These are phyloP conservation scores for Drosophila nr. medialis DNA, from an alignment of 2,888 invertebrate species.

Conservation along the genomic window DNA sequence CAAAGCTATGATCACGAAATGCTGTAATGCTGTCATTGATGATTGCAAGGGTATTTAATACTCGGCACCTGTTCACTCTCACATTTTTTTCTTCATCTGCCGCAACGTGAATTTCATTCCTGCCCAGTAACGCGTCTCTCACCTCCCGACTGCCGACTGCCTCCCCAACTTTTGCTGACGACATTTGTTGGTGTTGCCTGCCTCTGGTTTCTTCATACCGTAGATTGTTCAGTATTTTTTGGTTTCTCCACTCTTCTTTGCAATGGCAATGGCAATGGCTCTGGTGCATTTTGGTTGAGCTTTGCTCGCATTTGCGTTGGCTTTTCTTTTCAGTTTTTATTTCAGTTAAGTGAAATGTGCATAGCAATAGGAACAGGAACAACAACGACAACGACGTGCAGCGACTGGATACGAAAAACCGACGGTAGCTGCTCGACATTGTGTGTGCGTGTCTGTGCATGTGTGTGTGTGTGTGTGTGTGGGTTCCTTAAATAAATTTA, in stretches of 20 bases:
- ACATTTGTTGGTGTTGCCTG: slow-evolving; percentile 64
- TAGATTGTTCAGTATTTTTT: slow-evolving; percentile 14
- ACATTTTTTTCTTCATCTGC: slow-evolving; percentile 29
- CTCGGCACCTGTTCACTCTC: slow-evolving; percentile 10
- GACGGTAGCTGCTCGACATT: slow-evolving; percentile 29
- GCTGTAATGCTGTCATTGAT: neutral
- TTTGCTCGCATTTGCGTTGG: slow-evolving; percentile 78
- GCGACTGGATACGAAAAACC: slow-evolving; percentile 3
- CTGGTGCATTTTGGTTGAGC: slow-evolving; percentile 67
- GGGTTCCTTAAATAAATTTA: slow-evolving; percentile 77
- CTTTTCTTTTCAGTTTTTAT: slow-evolving; percentile 79
- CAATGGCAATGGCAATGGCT: slow-evolving; percentile 43
- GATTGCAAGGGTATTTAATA: slow-evolving; percentile 21
- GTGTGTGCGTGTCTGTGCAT: slow-evolving; percentile 20
- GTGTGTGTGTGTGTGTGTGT: slow-evolving; percentile 43
- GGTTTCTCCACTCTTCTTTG: slow-evolving; percentile 12
- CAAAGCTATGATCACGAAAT: neutral
- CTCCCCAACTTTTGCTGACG: slow-evolving; percentile 60
- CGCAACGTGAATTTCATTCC: slow-evolving; percentile 69
- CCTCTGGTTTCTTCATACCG: slow-evolving; percentile 30
- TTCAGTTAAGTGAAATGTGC: slow-evolving; percentile 77
- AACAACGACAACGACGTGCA: slow-evolving; percentile 14
- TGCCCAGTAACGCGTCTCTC: slow-evolving; percentile 33
- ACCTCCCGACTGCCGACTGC: slow-evolving; percentile 18
- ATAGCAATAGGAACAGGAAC: slow-evolving; percentile 47